These are phyloP conservation scores for Myotis davidii DNA, from an alignment of 2,113 vertebrate genomes.

Conservation along the genomic window DNA sequence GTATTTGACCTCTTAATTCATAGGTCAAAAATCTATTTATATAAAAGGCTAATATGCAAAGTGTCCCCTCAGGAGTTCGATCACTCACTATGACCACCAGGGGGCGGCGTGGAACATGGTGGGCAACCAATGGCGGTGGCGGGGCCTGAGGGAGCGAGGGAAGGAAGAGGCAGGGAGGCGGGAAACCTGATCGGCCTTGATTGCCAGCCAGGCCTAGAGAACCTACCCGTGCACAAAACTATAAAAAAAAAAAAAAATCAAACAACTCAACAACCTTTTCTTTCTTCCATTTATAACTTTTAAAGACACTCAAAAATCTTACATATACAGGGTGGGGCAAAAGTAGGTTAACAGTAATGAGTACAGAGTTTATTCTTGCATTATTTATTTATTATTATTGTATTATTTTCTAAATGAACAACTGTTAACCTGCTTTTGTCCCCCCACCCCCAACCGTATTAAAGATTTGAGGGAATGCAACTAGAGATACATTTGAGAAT, in stretches of 20 bases:
- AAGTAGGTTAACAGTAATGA: neutral
- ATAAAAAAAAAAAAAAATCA: neutral
- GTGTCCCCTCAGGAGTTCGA: too few relatives aligned
- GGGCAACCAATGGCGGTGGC: too few relatives aligned
- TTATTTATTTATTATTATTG: neutral
- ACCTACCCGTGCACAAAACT: neutral
- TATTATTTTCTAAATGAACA: neutral
- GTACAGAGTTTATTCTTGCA: neutral
- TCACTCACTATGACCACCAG: too few relatives aligned
- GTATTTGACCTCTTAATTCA: neutral
- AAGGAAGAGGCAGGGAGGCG: too few relatives aligned
- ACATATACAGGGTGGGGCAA: neutral
- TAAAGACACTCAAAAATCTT: constrained; percentile 57
- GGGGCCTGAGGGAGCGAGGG: too few relatives aligned
- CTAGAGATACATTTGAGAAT: neutral
- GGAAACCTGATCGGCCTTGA: too few relatives aligned
- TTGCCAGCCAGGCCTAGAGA: too few relatives aligned
- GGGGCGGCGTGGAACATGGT: too few relatives aligned
- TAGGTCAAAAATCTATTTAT: neutral
- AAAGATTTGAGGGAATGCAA: neutral
- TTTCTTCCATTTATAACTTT: neutral
- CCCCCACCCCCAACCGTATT: neutral
- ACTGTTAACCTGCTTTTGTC: neutral
- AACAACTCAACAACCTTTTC: neutral
- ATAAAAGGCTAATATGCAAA: neutral